phyloP scores from a whole-genome alignment of 2,797 vertebrate species.

The Anguilla megastoma region DNA sequence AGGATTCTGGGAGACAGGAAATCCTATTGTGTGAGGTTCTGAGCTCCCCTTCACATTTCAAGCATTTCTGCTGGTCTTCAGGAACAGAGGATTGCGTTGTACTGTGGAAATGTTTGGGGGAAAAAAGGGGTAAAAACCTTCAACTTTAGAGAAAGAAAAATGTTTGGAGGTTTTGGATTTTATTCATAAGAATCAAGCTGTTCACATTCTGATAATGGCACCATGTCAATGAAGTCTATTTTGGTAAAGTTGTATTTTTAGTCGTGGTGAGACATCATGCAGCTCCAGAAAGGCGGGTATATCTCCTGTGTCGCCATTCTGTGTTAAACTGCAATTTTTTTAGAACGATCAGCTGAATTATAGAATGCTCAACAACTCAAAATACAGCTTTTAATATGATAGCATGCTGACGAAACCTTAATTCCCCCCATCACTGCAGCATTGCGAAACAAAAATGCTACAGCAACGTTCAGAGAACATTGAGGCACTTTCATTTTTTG shows the following conservation, averaged over 20 bases:
- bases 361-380: not conserved
- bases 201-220: constrained; percentile 83
- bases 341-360: not conserved
- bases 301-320: constrained; percentile 10
- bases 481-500: not conserved
- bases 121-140: constrained; percentile 68
- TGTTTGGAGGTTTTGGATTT: constrained; percentile 82
- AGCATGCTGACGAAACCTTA: not conserved
- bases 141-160: constrained; percentile 70
- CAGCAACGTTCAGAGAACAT: not conserved
- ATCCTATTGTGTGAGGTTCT: constrained; percentile 61
- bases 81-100: constrained; percentile 66
- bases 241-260: constrained; percentile 82
- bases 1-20: constrained; percentile 62
- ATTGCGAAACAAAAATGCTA: not conserved
- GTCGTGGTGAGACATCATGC: constrained; percentile 75
- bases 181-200: constrained; percentile 81
- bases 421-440: not conserved
- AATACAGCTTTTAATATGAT: not conserved
- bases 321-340: not conserved
- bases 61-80: constrained; percentile 65
- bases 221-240: constrained; percentile 82
- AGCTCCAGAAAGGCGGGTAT: constrained; percentile 54
- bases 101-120: constrained; percentile 39
- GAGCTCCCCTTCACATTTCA: constrained; percentile 54